phyloP scores from a whole-genome alignment of 2,113 vertebrate species.

The Caloenas nicobarica region DNA sequence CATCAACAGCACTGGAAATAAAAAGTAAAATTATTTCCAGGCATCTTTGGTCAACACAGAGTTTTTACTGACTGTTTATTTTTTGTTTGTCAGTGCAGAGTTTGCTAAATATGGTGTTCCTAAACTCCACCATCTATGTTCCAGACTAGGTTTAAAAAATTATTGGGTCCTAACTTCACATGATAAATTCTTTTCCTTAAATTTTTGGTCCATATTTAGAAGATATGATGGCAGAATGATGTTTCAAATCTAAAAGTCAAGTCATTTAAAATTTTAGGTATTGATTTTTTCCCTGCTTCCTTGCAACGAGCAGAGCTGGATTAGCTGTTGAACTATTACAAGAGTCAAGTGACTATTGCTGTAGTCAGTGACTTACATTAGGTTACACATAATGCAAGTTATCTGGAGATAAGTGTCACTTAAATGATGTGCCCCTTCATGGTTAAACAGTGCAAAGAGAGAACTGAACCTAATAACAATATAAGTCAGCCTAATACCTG shows the following conservation, averaged over 20 bases:
- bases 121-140: background rate
- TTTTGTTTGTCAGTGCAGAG: background rate
- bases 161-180: background rate
- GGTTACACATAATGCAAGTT: background rate
- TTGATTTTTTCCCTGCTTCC: background rate
- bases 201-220: background rate
- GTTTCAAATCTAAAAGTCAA: background rate
- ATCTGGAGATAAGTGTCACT: background rate
- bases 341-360: background rate
- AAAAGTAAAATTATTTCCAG: background rate
- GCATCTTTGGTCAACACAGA: background rate
- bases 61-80: background rate
- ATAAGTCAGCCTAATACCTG: background rate
- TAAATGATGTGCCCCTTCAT: background rate
- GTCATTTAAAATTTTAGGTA: background rate
- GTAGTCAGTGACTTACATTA: background rate
- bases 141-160: background rate
- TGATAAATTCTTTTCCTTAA: background rate
- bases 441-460: background rate
- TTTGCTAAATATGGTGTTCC: background rate
- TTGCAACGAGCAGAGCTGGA: background rate
- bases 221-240: background rate
- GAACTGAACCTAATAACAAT: background rate
- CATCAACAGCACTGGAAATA: background rate
- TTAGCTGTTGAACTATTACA: background rate